Base-by-base conservation (phyloP, 2,113 vertebrate genomes). In the Carlito syrichta region DNA sequence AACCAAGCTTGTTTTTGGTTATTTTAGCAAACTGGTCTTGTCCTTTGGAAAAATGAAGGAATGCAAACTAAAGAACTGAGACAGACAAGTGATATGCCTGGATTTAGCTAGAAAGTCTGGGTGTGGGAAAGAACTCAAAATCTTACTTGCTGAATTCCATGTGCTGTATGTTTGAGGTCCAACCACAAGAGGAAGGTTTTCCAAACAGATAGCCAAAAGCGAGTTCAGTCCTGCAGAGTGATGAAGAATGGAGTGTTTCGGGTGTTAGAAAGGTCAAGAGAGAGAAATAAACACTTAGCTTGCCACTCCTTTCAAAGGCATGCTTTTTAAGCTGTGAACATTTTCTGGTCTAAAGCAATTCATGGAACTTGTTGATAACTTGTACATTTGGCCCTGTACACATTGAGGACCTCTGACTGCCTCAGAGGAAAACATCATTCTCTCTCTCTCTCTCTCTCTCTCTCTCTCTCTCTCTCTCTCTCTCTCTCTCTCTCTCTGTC, bases 221-320 rank as follows among this genome's bases (percentile, higher is more conserved):
- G 0, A 89, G 86, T 84, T 62, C 60, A 66, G 54, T 91, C 96
- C 60, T 97, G 96, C 62, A 84, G 45, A 77, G 16, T 63, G 35
- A 56, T 81, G 40, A 95, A 89, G 81, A 91, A 87, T 23, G 32
- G 52, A 91, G 27, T 3, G 11, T 60, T 88, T 96, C 43, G 45
- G 23, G 54, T 45, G 17, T 40, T 78, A 78, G 14, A 73, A 89
- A 87, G 54, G 62, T 30, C 66, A 95, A 45, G 73, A 79, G 5
- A 95, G 40, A 17, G 62, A 92, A 87, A n/a, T 60, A 86, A 81
- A 92, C 30, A 86, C 20, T 76, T 14, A 27, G 6, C 0, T 48
- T 73, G 23, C 60, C 91, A 43, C 86, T 96, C 96, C 96, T 93
- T 86, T 32, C 2, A 25, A 88, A 35, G 68, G 82, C 38, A 94